Base-by-base conservation (phyloP, 2,113 vertebrate species). In the Ameiurus melas region DNA sequence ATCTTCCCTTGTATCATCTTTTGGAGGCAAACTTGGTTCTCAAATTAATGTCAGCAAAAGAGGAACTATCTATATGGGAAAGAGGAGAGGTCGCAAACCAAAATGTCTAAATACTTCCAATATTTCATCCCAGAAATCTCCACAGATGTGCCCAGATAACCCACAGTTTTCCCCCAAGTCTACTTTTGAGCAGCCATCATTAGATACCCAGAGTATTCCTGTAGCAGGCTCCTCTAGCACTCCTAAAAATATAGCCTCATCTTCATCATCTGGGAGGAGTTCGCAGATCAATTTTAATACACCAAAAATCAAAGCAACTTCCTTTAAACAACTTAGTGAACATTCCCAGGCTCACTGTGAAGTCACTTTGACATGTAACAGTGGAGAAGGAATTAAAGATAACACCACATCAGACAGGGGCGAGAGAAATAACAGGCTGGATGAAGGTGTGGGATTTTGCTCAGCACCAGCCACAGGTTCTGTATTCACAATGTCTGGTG, bases 11-110 rank as follows among this genome's bases (percentile, higher is more conserved):
- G 97, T 98, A 27, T 97, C 97, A 87, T 97, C 98, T 0, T 98
- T 99, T 70, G 96, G 97, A 86, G 97, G 97, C 8, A 98, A 97
- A 84, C 92, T 98, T 83, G 97, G 97, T 78, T 98, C 98, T 92
- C 98, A 99, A 90, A 99, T 99, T 91, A 99, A 99, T 2, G 97
- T 99, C 86, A 99, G 98, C 93, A 99, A 99, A 94, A 97, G 97
- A 94, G 98, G 98, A 89, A 99, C 98, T 0, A 99, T 99, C 93
- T 99, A 99, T 89, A 99, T 99, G 95, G 98, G 98, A 89, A 99
- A 99, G 88, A 97, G 97, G 90, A 95, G 98, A 92, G 98, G 98
- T 47, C 96, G 98, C 81, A 99, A 99, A 87, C 98, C 98, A 3
- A 99, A 99, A 94, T 94, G 95, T 68, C 93, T 93, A n/a, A 79